phyloP scores from a whole-genome alignment of 35 echinoderm and acorn worm species.

The Heliocidaris tuberculata region DNA sequence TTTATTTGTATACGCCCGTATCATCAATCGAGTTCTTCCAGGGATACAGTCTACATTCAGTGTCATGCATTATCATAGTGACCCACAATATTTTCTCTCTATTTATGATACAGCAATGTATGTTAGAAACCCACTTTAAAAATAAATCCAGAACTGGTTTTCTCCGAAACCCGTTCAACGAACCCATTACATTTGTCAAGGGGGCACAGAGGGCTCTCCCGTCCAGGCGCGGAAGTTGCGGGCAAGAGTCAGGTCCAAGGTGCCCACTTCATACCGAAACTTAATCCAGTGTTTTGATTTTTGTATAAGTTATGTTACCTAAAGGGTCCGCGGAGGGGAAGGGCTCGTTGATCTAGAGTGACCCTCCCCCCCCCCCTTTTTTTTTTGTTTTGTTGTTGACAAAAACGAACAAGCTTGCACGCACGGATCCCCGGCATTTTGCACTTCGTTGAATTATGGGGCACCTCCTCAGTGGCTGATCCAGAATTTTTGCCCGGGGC shows the following conservation, averaged over 20 bases:
- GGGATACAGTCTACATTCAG: background rate
- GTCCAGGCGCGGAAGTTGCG: background rate
- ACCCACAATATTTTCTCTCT: background rate
- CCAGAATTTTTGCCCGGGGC: too few relatives aligned
- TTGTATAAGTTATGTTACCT: too few relatives aligned
- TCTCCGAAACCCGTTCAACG: background rate
- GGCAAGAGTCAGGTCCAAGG: background rate
- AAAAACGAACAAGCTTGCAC: too few relatives aligned
- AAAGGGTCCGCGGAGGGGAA: too few relatives aligned
- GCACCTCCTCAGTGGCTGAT: too few relatives aligned
- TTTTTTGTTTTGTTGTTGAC: too few relatives aligned
- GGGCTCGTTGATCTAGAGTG: too few relatives aligned
- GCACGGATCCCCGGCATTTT: too few relatives aligned
- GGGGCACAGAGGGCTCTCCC: background rate
- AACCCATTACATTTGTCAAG: background rate
- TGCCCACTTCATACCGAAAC: background rate
- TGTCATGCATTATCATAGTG: background rate
- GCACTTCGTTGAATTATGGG: too few relatives aligned
- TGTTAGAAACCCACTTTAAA: background rate
- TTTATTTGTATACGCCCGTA: too few relatives aligned
- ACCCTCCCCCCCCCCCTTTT: too few relatives aligned
- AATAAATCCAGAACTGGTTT: background rate
- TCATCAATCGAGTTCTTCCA: too few relatives aligned
- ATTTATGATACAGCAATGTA: background rate
- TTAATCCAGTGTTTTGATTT: background rate